These are phyloP conservation scores for Pogona vitticeps DNA, from an alignment of 2,113 vertebrate species.

Conservation along the genomic window DNA sequence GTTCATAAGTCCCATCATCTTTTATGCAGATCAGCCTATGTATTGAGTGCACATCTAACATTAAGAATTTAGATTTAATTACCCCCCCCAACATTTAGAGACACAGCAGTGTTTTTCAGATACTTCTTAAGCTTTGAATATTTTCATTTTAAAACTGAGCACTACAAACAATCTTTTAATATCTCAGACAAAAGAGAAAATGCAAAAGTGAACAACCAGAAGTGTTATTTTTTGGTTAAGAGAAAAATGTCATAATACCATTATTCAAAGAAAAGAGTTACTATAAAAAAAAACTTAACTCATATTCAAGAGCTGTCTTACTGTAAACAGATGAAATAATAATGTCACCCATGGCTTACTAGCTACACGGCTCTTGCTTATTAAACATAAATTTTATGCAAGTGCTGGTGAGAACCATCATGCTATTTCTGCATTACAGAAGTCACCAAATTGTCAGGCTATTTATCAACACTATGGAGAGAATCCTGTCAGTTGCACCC, in stretches of 20 bases:
- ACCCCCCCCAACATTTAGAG: neutral
- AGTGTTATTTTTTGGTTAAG: neutral
- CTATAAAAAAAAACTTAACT: neutral
- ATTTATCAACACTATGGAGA: neutral
- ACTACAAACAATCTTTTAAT: neutral
- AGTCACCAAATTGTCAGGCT: neutral
- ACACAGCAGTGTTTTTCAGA: conserved; percentile 1
- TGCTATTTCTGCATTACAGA: neutral
- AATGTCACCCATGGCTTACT: neutral
- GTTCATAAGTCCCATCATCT: neutral
- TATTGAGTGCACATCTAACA: neutral
- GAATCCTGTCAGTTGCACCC: no score
- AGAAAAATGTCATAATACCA: conserved; percentile 1
- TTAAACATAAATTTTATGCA: neutral
- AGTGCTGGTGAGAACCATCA: neutral
- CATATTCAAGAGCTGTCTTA: neutral
- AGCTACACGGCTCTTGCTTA: neutral
- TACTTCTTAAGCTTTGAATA: neutral
- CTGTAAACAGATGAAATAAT: neutral
- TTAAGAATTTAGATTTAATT: neutral
- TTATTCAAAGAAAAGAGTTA: neutral
- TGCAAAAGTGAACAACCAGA: neutral
- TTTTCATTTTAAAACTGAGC: conserved; percentile 8
- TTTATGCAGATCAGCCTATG: conserved; percentile 4
- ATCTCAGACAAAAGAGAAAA: neutral